Evolutionary conservation across 2,797 vertebrate genomes (phyloP).

Genomic region (Sebastes iracundus): DNA sequence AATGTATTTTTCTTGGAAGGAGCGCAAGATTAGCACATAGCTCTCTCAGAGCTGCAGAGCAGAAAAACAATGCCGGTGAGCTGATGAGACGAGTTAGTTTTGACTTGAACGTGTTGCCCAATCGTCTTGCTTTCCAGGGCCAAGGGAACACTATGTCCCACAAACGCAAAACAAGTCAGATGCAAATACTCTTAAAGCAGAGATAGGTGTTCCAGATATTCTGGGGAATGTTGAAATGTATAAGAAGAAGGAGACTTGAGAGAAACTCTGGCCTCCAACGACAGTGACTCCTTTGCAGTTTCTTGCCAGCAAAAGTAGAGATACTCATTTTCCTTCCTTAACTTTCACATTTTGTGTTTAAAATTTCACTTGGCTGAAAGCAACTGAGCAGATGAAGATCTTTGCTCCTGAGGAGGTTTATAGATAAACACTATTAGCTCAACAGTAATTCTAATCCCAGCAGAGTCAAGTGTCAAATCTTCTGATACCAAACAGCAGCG

Average conservation of each 20-base stretch:
- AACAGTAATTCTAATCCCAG: background rate
- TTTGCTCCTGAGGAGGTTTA: background rate
- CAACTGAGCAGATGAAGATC: background rate
- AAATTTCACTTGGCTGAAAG: background rate
- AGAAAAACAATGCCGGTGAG: slow-evolving; percentile 69
- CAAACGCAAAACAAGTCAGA: slow-evolving; percentile 29
- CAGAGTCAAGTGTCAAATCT: slow-evolving; percentile 8
- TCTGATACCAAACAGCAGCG: slow-evolving; percentile 17
- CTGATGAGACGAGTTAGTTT: slow-evolving; percentile 55
- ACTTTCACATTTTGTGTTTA: background rate
- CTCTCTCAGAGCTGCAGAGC: slow-evolving; percentile 46
- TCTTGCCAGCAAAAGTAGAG: background rate
- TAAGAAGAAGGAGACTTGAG: background rate
- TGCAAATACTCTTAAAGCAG: slow-evolving; percentile 41
- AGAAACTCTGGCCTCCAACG: background rate
- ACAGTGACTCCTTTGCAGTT: background rate
- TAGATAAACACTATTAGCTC: background rate
- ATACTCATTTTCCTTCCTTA: background rate
- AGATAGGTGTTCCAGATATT: slow-evolving; percentile 17
- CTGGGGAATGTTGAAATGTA: slow-evolving; percentile 18
- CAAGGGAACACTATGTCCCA: slow-evolving; percentile 68
- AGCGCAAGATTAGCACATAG: slow-evolving; percentile 68
- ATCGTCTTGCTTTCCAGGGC: slow-evolving; percentile 30
- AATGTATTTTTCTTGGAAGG: slow-evolving; percentile 78
- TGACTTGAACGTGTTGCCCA: slow-evolving; percentile 67